A percentile compares a stretch with the other conserved stretches of the same genome.
These are phyloP conservation scores for Micropoecilia bifurca DNA, from an alignment of 2,797 vertebrate species.

Conservation along the genomic window DNA sequence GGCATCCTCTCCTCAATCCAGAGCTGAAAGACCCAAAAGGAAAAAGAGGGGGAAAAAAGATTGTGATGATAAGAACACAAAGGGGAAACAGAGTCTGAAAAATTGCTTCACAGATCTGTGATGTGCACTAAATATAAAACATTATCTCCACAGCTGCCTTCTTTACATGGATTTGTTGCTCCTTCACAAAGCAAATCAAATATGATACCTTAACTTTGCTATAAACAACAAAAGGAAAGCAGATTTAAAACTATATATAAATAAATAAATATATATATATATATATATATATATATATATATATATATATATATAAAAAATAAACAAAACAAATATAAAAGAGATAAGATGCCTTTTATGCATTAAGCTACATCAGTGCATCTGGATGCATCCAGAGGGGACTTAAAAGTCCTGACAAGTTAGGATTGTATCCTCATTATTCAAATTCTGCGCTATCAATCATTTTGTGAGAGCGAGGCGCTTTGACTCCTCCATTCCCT, in stretches of 20 bases:
- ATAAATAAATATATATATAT: too few species aligned
- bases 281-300: too few species aligned
- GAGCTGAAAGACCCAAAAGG: slow-evolving; percentile 76
- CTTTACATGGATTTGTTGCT: slow-evolving; percentile 2
- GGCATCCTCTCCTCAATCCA: slow-evolving; percentile 95
- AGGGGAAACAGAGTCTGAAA: neutral
- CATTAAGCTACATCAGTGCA: neutral
- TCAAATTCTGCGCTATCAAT: slow-evolving; percentile 23
- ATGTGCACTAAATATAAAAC: slow-evolving; percentile 6
- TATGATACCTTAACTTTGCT: slow-evolving; percentile 25
- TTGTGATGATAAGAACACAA: slow-evolving; percentile 8
- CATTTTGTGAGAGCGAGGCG: slow-evolving; percentile 14
- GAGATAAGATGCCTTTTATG: too few species aligned
- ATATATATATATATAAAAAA: too few species aligned
- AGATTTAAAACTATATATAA: slow-evolving; percentile 5
- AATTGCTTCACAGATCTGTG: slow-evolving; percentile 13
- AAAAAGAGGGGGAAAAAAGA: slow-evolving; percentile 9
- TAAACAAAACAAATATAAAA: too few species aligned
- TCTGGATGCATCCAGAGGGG: neutral
- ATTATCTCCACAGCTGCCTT: neutral
- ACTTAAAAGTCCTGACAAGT: neutral
- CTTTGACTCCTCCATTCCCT: slow-evolving; percentile 10
- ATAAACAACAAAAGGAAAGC: slow-evolving; percentile 56
- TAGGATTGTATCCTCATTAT: neutral
- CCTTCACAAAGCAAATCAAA: slow-evolving; percentile 24